Conservation (phyloP, 2,113 vertebrate genomes). For the Lepus americanus region DNA sequence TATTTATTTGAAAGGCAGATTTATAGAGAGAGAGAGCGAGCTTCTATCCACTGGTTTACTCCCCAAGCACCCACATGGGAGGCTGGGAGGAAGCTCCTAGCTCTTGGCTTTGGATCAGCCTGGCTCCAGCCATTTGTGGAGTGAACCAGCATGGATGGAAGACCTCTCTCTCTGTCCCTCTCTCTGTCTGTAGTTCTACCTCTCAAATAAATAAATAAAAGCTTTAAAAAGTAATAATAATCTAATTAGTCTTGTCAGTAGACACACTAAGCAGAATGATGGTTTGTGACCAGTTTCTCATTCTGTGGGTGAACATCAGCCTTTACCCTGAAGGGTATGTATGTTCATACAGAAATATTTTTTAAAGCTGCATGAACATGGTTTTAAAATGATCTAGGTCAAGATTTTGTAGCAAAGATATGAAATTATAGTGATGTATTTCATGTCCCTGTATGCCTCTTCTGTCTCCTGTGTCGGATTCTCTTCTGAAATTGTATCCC, state of each 20-base stretch:
- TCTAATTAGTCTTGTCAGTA: conserved; percentile 23
- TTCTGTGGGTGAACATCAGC: neutral
- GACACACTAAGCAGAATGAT: neutral
- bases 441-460: neutral
- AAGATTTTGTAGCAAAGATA: conserved; percentile 53
- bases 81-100: no score
- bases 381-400: conserved; percentile 46
- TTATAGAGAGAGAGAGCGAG: no score
- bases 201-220: conserved; percentile 45
- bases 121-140: no score
- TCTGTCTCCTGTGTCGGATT: neutral
- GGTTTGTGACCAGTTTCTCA: conserved; percentile 50
- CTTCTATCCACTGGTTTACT: no score
- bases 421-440: neutral
- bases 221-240: neutral
- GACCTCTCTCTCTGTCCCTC: no score
- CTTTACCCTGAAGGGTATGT: conserved; percentile 28
- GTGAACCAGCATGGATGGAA: no score
- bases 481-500: neutral
- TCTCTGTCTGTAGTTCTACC: no score
- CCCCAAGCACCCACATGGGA: no score
- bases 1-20: no score
- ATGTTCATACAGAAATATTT: conserved; percentile 25
- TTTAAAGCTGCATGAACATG: neutral
- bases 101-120: no score